Evolutionary conservation across 2,797 vertebrate species (phyloP), one percentile per base, ranked within the genome.

Genomic region (Mycteria americana): DNA sequence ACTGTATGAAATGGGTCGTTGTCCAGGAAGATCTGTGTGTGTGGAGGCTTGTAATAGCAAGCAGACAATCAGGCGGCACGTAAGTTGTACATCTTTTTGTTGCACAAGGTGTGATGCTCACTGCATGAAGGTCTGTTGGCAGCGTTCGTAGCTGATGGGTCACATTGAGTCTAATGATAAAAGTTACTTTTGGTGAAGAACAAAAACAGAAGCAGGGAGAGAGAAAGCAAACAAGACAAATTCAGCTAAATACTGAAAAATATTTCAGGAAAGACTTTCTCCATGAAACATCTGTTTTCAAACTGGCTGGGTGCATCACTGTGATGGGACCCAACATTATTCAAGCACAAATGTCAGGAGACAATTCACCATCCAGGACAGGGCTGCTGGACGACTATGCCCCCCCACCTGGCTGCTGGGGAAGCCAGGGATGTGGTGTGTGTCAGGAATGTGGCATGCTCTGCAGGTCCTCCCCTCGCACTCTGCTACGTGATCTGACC

Each of bases 381-480:
- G 13, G 7, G 12, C 6, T 68, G 2, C 28, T 79, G 31, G 68
- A 35, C 2, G 57, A 13, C 9, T n/a, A 57, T 21, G 35, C 6
- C 10, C 11, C 22, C 9, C 7, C 6, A 9, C 6, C 4, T 6
- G 5, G 1, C 27, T 45, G 10, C 35, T 23, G 3, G 25, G 14
- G 25, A 54, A 74, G 13, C 10, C 41, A 10, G 12, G 10, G 30
- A 30, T 53, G n/a, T 14, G 13, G 2, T 54, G 23, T 37, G 7
- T 14, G 8, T 54, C 13, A 48, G 28, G 13, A n/a, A 18, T 0
- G 0, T 50, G 33, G 15, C 9, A 45, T 23, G 19, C 12, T 72
- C 30, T 85, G 27, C 18, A 76, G 21, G 10, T 62, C 18, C 39
- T 33, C 13, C 8, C 12, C 9, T 43, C 5, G 2, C 2, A 1